Percentiles rank a stretch among this genome's conserved stretches.
Conservation (phyloP, 2,113 vertebrate species). For the Dryoscopus gambensis region DNA sequence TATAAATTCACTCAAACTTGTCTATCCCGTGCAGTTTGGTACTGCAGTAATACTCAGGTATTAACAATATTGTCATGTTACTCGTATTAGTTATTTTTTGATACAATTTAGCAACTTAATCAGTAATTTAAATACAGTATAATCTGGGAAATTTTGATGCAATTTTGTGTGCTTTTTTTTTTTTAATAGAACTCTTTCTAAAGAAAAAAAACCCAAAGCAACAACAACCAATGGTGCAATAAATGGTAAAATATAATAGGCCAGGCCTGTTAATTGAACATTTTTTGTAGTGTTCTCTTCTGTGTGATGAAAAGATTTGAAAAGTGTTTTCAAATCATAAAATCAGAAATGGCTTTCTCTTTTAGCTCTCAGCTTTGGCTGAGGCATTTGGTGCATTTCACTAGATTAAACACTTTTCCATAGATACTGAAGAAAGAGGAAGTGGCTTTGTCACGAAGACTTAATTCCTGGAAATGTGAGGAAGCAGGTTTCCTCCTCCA, state of each 20-base stretch:
- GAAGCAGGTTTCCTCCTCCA: background rate
- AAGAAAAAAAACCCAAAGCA: background rate
- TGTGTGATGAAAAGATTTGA: background rate
- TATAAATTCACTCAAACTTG: background rate
- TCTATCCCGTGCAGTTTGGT: background rate
- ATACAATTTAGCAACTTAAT: background rate
- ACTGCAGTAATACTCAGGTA: background rate
- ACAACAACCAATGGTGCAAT: background rate
- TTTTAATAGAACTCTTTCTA: background rate
- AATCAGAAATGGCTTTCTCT: background rate
- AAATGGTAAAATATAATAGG: background rate
- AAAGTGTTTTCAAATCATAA: background rate
- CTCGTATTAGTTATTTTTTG: background rate
- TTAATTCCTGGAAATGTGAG: background rate
- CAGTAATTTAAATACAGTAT: background rate
- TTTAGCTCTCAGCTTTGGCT: background rate
- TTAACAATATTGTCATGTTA: background rate
- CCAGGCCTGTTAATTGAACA: background rate
- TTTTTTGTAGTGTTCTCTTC: background rate
- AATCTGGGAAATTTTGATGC: background rate
- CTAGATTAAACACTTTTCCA: background rate
- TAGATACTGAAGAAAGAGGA: background rate
- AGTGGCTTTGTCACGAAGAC: background rate
- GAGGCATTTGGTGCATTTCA: background rate
- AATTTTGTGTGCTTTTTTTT: background rate